A percentile compares a stretch with the other conserved stretches of the same genome.
These are phyloP conservation scores for Drosophila peninsularis DNA, from an alignment of 2,888 invertebrate species.

Conservation along the genomic window DNA sequence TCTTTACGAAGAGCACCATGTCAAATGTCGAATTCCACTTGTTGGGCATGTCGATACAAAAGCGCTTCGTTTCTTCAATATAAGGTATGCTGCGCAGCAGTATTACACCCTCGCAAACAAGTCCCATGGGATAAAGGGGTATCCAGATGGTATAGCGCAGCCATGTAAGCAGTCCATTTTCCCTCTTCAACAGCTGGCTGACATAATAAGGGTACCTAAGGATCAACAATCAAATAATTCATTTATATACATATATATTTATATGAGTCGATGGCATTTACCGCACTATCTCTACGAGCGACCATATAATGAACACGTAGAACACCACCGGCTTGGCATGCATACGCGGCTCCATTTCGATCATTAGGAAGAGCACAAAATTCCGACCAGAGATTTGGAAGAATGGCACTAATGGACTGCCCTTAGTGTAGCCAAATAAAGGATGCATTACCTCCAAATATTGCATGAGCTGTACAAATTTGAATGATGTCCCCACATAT, in stretches of 20 bases:
- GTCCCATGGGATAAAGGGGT: constrained; percentile 95
- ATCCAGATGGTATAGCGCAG: constrained; percentile 97
- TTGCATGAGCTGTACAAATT: constrained; percentile 92
- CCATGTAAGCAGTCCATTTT: constrained; percentile 93
- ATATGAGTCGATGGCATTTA: constrained; percentile 78
- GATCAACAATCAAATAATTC: neutral
- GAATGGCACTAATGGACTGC: constrained; percentile 89
- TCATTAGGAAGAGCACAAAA: constrained; percentile 92
- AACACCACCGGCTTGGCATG: constrained; percentile 94
- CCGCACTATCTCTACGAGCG: constrained; percentile 92
- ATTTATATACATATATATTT: neutral
- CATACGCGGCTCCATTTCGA: constrained; percentile 93
- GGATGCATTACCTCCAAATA: constrained; percentile 96
- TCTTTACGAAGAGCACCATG: constrained; percentile 91
- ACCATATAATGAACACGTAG: constrained; percentile 94
- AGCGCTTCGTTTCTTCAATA: constrained; percentile 92
- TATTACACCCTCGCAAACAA: constrained; percentile 93
- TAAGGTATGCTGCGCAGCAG: constrained; percentile 94
- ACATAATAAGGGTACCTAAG: constrained; percentile 96
- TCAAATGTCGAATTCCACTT: constrained; percentile 94
- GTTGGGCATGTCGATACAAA: constrained; percentile 92
- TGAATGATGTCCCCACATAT: constrained; percentile 90
- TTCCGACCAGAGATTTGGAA: constrained; percentile 92
- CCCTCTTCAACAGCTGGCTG: constrained; percentile 90
- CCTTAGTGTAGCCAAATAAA: constrained; percentile 94